These are phyloP conservation scores for Bilobella aurantiaca DNA, from an alignment of 1,140 invertebrate genomes.

Conservation along the genomic window DNA sequence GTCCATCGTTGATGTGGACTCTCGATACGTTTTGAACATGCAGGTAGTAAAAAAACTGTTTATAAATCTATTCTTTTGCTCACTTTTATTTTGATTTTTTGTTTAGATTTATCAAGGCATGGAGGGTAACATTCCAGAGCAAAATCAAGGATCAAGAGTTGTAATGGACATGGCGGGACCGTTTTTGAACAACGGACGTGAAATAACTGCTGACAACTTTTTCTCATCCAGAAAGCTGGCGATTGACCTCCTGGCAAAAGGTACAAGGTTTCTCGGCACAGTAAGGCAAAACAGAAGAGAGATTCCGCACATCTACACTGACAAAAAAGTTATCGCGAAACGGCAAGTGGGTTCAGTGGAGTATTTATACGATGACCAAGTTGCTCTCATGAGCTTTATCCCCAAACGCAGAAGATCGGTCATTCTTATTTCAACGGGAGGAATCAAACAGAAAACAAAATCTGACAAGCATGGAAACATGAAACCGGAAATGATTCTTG, in stretches of 20 bases:
- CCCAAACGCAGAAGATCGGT: not conserved
- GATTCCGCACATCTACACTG: not conserved
- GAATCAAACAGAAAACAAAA: constrained; percentile 22
- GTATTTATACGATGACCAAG: not conserved
- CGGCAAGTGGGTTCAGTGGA: not conserved
- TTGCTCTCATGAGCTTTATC: not conserved
- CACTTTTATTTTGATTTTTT: too few relatives aligned
- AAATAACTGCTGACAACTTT: not conserved
- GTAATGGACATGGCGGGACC: not conserved
- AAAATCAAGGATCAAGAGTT: not conserved
- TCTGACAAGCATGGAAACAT: not conserved
- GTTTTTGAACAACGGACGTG: not conserved
- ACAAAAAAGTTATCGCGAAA: not conserved
- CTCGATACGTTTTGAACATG: not conserved
- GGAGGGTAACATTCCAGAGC: too few relatives aligned
- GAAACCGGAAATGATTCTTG: constrained; percentile 13
- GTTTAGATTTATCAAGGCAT: too few relatives aligned
- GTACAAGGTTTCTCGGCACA: not conserved
- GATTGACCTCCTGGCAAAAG: not conserved
- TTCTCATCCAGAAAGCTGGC: not conserved
- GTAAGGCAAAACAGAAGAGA: not conserved
- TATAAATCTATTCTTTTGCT: too few relatives aligned
- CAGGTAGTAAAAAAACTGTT: not conserved
- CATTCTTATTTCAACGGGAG: not conserved
- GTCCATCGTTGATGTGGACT: not conserved